Conservation (phyloP, 2,113 vertebrate species). For the Siniperca chuatsi region DNA sequence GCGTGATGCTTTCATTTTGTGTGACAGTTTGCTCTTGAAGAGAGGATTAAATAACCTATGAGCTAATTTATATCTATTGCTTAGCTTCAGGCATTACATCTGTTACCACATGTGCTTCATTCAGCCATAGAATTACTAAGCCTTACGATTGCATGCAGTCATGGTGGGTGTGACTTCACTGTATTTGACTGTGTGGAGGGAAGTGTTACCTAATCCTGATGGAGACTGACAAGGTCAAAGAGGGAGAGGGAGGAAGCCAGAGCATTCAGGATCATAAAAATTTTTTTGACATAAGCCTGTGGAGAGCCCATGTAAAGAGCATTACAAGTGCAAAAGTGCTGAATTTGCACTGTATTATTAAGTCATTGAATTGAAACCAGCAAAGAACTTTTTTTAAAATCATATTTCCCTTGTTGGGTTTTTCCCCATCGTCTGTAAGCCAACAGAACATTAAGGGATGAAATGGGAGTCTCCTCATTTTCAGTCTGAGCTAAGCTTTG, state of each 20-base stretch:
- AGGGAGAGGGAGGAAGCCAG: slow-evolving; percentile 7
- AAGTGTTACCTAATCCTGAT: slow-evolving; percentile 27
- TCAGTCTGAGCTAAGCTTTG: slow-evolving; percentile 52
- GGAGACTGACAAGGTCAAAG: slow-evolving; percentile 21
- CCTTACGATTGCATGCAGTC: not conserved
- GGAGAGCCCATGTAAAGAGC: slow-evolving; percentile 14
- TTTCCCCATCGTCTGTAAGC: slow-evolving; percentile 27
- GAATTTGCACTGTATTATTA: slow-evolving; percentile 20
- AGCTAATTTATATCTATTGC: not conserved
- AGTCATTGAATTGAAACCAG: slow-evolving; percentile 23
- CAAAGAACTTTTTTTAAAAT: not conserved
- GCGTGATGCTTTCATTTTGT: not conserved
- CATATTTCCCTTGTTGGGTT: slow-evolving; percentile 23
- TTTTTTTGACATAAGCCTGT: slow-evolving; percentile 21
- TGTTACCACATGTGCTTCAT: not conserved
- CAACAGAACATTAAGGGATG: slow-evolving; percentile 16
- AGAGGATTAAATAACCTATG: not conserved
- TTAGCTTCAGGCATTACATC: not conserved
- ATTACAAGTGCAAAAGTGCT: slow-evolving; percentile 31
- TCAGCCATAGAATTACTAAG: not conserved
- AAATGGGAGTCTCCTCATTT: slow-evolving; percentile 38
- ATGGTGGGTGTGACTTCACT: slow-evolving; percentile 13
- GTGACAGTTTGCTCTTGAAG: not conserved
- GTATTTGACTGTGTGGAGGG: slow-evolving; percentile 27
- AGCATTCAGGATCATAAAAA: slow-evolving; percentile 9